A percentile compares a stretch with the other conserved stretches of the same genome.
Evolutionary conservation across 2,888 invertebrate species (phyloP).

Genomic region (Bedellia somnulentella): DNA sequence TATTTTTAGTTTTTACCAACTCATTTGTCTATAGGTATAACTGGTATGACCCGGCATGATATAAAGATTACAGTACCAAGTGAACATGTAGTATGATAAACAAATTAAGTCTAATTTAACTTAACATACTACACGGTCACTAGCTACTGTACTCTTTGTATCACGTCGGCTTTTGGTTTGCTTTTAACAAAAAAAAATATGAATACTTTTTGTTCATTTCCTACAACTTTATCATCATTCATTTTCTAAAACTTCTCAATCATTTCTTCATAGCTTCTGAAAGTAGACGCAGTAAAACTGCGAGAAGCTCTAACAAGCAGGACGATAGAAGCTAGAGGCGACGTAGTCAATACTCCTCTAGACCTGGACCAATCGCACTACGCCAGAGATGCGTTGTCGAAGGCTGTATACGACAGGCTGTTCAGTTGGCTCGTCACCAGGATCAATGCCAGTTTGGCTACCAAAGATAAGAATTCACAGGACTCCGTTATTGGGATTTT

Average conservation of each 20-base stretch:
- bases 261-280: slow-evolving; percentile 64
- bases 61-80: no score
- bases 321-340: slow-evolving; percentile 84
- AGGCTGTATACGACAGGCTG: slow-evolving; percentile 87
- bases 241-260: not conserved
- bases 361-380: slow-evolving; percentile 81
- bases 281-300: slow-evolving; percentile 67
- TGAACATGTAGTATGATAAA: no score
- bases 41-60: no score
- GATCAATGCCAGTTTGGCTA: slow-evolving; percentile 74
- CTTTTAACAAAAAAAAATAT: no score
- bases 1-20: no score
- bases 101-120: no score
- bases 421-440: slow-evolving; percentile 88
- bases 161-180: no score
- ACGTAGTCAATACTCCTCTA: slow-evolving; percentile 80
- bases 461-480: slow-evolving; percentile 53
- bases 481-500: slow-evolving; percentile 84
- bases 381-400: slow-evolving; percentile 87
- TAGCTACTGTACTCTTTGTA: no score
- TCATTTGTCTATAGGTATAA: no score
- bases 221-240: no score
- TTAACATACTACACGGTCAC: no score
- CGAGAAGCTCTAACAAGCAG: slow-evolving; percentile 76
- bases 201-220: no score